Evolutionary conservation across 1,140 invertebrate species (phyloP).

Genomic region (Ceratina calcarata): DNA sequence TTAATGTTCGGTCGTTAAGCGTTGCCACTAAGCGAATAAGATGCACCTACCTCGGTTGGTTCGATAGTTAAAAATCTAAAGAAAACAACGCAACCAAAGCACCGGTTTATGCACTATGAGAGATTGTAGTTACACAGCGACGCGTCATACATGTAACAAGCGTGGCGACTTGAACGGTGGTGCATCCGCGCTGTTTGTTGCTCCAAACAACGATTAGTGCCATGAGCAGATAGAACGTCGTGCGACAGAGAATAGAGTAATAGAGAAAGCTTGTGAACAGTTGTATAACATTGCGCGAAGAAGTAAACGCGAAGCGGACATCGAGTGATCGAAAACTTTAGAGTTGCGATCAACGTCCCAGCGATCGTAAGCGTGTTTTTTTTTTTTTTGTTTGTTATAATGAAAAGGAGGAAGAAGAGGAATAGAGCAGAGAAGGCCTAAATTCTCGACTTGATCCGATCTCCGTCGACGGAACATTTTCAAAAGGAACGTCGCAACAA

Average conservation of each 20-base stretch:
- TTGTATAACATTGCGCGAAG: background rate
- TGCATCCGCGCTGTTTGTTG: conserved; percentile 21
- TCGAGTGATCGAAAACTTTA: conserved; percentile 38
- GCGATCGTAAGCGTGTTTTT: conserved; percentile 14
- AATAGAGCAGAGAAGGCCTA: conserved; percentile 55
- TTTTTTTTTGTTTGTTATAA: conserved; percentile 2
- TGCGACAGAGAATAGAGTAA: background rate
- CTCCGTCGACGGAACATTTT: background rate
- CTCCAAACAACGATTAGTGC: conserved; percentile 14
- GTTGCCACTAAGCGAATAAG: conserved; percentile 19
- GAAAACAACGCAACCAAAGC: conserved; percentile 17
- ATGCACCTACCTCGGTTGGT: conserved; percentile 27
- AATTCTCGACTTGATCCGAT: background rate
- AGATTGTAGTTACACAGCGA: background rate
- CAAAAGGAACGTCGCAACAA: background rate
- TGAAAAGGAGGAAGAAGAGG: conserved; percentile 17
- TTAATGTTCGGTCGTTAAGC: background rate
- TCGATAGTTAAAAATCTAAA: conserved; percentile 3
- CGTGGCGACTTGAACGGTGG: conserved; percentile 10
- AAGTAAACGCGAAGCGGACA: conserved; percentile 23
- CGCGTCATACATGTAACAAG: conserved; percentile 9
- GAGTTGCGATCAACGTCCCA: conserved; percentile 7
- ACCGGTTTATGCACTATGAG: conserved; percentile 11
- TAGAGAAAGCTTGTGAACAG: conserved; percentile 11
- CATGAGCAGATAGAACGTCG: conserved; percentile 13